Percentiles rank a stretch among this genome's conserved stretches.
Conservation (phyloP, 2,797 vertebrate species). For the Eulemur albifrons region DNA sequence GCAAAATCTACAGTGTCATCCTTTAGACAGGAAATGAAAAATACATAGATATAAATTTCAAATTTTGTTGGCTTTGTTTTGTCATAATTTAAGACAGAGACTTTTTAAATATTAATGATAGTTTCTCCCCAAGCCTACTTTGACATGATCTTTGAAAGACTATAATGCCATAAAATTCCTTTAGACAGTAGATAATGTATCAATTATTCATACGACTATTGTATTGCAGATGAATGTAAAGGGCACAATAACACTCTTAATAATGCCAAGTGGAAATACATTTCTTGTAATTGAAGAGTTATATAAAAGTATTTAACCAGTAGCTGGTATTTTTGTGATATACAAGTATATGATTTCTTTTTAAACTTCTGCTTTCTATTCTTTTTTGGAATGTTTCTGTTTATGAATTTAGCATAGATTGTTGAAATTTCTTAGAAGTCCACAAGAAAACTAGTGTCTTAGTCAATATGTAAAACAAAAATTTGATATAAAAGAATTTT, state of each 20-base stretch:
- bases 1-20: background rate
- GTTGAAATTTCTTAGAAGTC: background rate
- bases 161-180: background rate
- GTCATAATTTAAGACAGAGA: background rate
- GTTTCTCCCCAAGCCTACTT: background rate
- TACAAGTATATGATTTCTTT: background rate
- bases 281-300: background rate
- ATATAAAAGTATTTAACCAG: background rate
- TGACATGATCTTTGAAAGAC: background rate
- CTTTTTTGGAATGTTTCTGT: background rate
- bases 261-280: background rate
- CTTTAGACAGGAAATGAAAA: background rate
- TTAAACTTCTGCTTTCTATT: background rate
- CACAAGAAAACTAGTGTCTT: background rate
- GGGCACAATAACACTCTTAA: constrained; percentile 33
- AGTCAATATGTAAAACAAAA: background rate
- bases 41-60: background rate
- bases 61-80: background rate
- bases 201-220: constrained; percentile 51
- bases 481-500: background rate
- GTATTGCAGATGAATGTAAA: constrained; percentile 5
- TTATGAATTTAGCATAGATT: background rate
- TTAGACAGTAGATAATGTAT: constrained; percentile 10
- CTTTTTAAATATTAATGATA: constrained; percentile 52
- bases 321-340: background rate